Base-by-base conservation (phyloP, 2,797 vertebrate species). In the Coluber constrictor region DNA sequence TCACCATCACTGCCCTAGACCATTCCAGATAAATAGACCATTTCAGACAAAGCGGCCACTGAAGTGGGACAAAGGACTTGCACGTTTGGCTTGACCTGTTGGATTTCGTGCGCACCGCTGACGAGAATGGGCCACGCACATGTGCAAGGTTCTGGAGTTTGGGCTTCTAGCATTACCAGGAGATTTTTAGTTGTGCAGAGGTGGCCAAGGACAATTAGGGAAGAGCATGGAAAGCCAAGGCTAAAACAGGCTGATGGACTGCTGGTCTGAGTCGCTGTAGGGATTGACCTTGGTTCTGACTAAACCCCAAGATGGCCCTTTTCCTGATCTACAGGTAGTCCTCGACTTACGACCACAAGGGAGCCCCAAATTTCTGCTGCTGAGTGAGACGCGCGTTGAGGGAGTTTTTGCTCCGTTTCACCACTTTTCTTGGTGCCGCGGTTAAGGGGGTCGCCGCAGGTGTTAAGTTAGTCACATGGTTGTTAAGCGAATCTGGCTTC, bases 381-480 rank as follows among this genome's bases (percentile, higher is more conserved):
- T 0, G 61, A 63, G 11, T 2, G 12, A 29, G 61, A 29, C 10
- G 4, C 10, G 59, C 1, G 1, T 61, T 3, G 0, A 25, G 25
- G 0, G 9, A 12, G 61, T 20, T 29, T 63, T n/a, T 5, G 61
- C 61, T 63, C 11, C 61, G 4, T 13, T n/a, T 63, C 29, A 13
- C 27, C 4, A 13, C 27, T 29, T n/a, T 63, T n/a, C 61, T 63
- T 63, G 61, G 1, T 27, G 0, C 27, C 1, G 4, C 1, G 5
- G 61, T 63, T 63, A n/a, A 29, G 11, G 11, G 27, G n/a, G 13
- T 13, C 27, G 61, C 27, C 29, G 61, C 27, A 29, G 61, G 11
- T 2, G 27, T n/a, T 63, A 29, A 29, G 11, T 29, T 63, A 27
- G 61, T 23, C 6, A 60, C 59, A 23, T 20, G 59, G 7, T 5